Evolutionary conservation across 2,797 vertebrate genomes (phyloP).

Genomic region (Lacerta viridis): DNA sequence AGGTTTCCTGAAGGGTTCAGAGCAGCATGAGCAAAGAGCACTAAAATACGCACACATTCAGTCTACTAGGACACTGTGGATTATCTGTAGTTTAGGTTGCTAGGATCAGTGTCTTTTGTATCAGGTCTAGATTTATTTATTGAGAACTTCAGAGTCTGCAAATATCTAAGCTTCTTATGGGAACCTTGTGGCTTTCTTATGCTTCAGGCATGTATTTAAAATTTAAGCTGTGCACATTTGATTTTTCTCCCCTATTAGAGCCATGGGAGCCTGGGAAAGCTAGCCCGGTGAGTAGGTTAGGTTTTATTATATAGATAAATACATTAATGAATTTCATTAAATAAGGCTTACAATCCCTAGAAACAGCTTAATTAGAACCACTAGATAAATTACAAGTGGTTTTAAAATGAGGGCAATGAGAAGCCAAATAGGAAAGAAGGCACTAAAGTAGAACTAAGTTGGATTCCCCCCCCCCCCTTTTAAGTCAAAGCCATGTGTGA

Average conservation of each 20-base stretch:
- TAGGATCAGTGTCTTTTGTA: neutral
- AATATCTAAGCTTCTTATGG: neutral
- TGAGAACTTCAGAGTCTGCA: neutral
- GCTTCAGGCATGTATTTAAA: constrained; percentile 9
- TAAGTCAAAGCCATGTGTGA: neutral
- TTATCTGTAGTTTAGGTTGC: neutral
- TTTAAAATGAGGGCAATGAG: constrained; percentile 44
- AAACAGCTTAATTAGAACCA: constrained; percentile 63
- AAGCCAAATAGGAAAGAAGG: constrained; percentile 53
- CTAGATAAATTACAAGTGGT: constrained; percentile 45
- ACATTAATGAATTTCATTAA: constrained; percentile 61
- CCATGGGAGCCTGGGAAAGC: constrained; percentile 44
- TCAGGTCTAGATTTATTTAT: neutral
- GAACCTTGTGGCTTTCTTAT: neutral
- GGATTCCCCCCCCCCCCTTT: too few species aligned
- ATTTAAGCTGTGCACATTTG: constrained; percentile 23
- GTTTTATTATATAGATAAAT: constrained; percentile 59
- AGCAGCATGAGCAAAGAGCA: neutral
- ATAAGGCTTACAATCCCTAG: constrained; percentile 37
- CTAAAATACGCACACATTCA: too few species aligned
- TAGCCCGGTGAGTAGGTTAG: constrained; percentile 36
- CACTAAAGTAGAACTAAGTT: constrained; percentile 23
- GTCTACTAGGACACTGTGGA: neutral
- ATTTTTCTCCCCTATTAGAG: constrained; percentile 17
- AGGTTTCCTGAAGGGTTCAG: neutral